Evolutionary conservation across 2,888 invertebrate species (phyloP), one percentile per base, ranked within the genome.

Genomic region (Scelioninae gen. 2): DNA sequence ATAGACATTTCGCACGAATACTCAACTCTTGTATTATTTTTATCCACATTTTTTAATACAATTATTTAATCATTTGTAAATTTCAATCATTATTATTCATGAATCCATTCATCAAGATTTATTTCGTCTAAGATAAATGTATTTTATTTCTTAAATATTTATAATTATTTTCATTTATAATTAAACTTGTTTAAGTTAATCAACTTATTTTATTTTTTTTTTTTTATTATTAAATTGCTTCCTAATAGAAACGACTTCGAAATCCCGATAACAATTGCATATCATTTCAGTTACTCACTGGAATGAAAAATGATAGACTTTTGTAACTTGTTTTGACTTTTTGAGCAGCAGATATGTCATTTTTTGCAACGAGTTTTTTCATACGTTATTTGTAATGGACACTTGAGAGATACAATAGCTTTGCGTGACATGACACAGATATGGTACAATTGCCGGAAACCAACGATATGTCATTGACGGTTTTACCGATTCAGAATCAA

Each of bases 321-420:
- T 41, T 57, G 41, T 22, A 53, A 43, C 39, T 60, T 68, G 68
- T 60, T 68, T 60, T 68, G 52, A 53, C 60, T 68, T 60, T 68
- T 60, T 46, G 60, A 53, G 48, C n/a, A 53, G 37, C 28, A 68
- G 60, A 68, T 68, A 53, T 60, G 60, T 68, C 60, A 67, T 48
- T 68, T 58, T 68, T 53, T 53, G 46, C 15, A 52, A 31, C 53
- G 68, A 31, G 37, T 45, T 68, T 68, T 46, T 50, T 15, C 41
- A 58, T 58, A 46, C 46, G 52, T 25, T 50, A 60, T 53, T 68
- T 53, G 68, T 53, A 68, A 68, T 53, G 46, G 60, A 68, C 60
- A 68, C 60, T 68, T 68, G 52, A 43, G 46, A 65, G 52, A 60
- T 53, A 39, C 60, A 50, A 60, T 53, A 68, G 60, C 60, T 68